Base-by-base conservation (phyloP, 1,140 invertebrate genomes). In the Cardiocondyla obscurior region DNA sequence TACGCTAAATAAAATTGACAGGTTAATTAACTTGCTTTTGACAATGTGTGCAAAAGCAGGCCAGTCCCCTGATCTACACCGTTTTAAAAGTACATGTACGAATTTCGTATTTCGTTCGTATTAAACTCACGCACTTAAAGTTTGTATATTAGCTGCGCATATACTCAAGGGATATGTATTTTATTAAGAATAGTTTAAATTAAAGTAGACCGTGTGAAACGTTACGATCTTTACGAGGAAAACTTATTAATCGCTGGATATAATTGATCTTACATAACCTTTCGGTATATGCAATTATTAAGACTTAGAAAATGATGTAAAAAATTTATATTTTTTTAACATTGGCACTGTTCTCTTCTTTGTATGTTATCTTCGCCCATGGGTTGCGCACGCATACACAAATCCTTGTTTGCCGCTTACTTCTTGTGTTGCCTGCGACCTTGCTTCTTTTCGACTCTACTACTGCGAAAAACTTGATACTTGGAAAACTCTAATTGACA, bases 331-430 rank as follows among this genome's bases (percentile, higher is more conserved):
- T 88, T 57, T 88, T 86, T 91, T 90, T 93, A 93, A 93, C 88
- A 89, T 86, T 91, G 86, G 90, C 90, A 92, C 90, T 90, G 69
- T 93, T 92, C 87, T 93, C 87, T 91, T 93, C 89, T 93, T 92
- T 93, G 72, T 94, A 93, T 94, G 92, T 93, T 88, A 88, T 82
- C 91, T 90, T 89, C 90, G 90, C 88, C 87, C 86, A 82, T 91
- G 92, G 92, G 92, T 89, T 90, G 88, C 88, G 85, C 89, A 89
- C 89, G 90, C 85, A 89, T 90, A 92, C 88, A 92, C 88, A 91
- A 92, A 91, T 92, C 88, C 90, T 92, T 90, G 88, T 93, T 92
- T 90, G 91, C 90, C 88, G 89, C 89, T 92, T 92, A 89, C 90
- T 91, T 90, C 90, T 92, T 93, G 91, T 90, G 89, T 91, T 92